Conservation (phyloP, 2,888 invertebrate genomes). For the Cordilura impudica region DNA sequence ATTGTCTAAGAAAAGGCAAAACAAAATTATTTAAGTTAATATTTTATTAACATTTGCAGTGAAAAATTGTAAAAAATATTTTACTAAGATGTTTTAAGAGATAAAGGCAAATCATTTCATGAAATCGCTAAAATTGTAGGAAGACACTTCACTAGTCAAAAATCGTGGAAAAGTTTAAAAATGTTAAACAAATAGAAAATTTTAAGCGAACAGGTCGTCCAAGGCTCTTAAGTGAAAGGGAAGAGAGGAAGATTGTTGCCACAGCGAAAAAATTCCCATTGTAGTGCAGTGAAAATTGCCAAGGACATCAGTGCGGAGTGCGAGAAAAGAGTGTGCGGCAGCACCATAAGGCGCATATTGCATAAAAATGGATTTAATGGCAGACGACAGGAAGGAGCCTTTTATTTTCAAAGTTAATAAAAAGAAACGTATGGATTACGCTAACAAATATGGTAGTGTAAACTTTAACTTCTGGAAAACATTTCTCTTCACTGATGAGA, state of each 20-base stretch:
- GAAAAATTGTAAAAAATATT: no score
- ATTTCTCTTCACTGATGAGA: conserved; percentile 1
- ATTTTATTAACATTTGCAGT: no score
- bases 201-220: conserved; percentile 5
- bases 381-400: not conserved
- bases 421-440: conserved; percentile 1
- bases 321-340: not conserved
- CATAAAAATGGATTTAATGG: no score
- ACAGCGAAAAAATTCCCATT: not conserved
- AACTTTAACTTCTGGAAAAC: conserved; percentile 1
- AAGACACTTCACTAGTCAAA: conserved; percentile 1
- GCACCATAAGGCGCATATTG: no score
- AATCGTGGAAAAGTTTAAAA: conserved; percentile 3
- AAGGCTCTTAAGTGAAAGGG: conserved; percentile 1
- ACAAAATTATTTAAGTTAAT: no score
- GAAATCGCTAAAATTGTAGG: no score
- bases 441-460: no score
- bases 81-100: no score
- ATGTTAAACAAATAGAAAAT: conserved; percentile 1
- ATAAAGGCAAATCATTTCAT: conserved; percentile 4
- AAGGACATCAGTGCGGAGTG: no score
- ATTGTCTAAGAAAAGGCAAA: no score
- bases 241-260: conserved; percentile 17
- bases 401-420: no score
- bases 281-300: not conserved